Percentiles rank a stretch among this genome's conserved stretches.
Conservation (phyloP, 2,888 invertebrate species). For the Desoria tigrina region DNA sequence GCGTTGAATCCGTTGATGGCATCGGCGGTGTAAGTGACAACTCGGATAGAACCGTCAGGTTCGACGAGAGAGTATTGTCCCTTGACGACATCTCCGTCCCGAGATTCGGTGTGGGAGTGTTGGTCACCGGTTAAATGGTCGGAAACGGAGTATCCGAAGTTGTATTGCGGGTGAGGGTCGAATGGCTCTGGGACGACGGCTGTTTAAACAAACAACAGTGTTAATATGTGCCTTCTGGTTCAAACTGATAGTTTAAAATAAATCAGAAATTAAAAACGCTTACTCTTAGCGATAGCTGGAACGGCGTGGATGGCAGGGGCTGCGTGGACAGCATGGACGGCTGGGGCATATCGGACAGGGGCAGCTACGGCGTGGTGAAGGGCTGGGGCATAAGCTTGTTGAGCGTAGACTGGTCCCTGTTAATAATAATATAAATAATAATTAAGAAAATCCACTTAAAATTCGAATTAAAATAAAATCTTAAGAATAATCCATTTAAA, state of each 20-base stretch:
- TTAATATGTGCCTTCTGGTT: not conserved
- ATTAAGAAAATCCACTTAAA: too few relatives aligned
- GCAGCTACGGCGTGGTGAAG: not conserved
- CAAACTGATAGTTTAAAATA: not conserved
- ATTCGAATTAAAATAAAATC: too few relatives aligned
- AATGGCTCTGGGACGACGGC: constrained; percentile 28
- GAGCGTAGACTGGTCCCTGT: constrained; percentile 8
- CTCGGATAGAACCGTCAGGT: constrained; percentile 18
- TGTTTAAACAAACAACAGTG: not conserved
- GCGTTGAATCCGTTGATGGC: constrained; percentile 45
- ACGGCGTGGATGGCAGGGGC: not conserved
- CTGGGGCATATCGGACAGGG: constrained; percentile 9
- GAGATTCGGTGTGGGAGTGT: constrained; percentile 15
- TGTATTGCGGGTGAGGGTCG: constrained; percentile 21
- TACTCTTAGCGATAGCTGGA: constrained; percentile 2
- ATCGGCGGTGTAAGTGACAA: constrained; percentile 48
- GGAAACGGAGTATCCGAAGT: constrained; percentile 21
- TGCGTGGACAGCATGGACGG: constrained; percentile 13
- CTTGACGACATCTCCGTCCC: constrained; percentile 22
- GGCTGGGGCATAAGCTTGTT: not conserved
- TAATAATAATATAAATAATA: too few relatives aligned
- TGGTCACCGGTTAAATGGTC: constrained; percentile 25
- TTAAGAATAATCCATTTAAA: too few relatives aligned
- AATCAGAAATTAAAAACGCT: not conserved
- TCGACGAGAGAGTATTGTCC: constrained; percentile 20